Conservation (phyloP, 2,888 invertebrate genomes). For the Leistus spinibarbis region DNA sequence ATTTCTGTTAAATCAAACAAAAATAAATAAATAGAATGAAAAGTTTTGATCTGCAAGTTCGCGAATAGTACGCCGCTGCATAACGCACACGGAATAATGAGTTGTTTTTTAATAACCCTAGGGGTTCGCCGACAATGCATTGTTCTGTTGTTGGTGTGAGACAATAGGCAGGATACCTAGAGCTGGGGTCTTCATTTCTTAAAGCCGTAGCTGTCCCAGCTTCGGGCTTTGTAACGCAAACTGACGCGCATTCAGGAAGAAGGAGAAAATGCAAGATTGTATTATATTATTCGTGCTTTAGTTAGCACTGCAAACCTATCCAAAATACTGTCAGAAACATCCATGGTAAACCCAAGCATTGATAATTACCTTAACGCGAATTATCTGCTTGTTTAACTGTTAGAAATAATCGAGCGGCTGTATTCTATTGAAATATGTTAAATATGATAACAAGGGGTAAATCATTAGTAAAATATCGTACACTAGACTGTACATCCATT, state of each 20-base stretch:
- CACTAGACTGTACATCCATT: no score
- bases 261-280: not conserved
- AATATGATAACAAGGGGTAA: no score
- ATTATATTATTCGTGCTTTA: not conserved
- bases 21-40: no score
- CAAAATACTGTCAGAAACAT: not conserved
- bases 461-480: no score
- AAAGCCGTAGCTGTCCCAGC: not conserved
- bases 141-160: conserved; percentile 1
- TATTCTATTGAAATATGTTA: no score
- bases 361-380: not conserved
- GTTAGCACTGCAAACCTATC: not conserved
- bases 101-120: not conserved
- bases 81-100: not conserved
- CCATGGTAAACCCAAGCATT: not conserved
- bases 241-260: not conserved
- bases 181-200: not conserved
- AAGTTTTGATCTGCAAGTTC: no score
- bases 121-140: not conserved
- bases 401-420: no score
- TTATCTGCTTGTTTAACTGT: not conserved
- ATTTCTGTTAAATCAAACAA: no score
- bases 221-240: not conserved
- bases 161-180: not conserved
- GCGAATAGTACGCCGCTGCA: not conserved